phyloP scores from a whole-genome alignment of 2,797 vertebrate genomes.

The Anguilla marmorata region DNA sequence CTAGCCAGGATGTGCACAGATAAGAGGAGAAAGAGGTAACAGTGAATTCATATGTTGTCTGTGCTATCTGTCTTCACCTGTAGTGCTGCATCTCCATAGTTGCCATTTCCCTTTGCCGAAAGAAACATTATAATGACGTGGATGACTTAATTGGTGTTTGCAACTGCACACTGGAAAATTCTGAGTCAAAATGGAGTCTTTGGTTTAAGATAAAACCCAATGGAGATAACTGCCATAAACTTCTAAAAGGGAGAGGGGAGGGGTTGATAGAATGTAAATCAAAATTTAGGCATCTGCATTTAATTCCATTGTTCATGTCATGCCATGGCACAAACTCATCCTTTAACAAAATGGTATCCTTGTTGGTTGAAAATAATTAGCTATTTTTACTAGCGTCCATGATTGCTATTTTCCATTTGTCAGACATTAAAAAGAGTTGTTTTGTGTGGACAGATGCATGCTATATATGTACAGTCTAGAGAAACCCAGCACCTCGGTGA shows the following conservation, averaged over 20 bases:
- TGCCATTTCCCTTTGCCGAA: neutral
- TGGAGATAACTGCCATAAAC: neutral
- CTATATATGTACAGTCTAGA: conserved; percentile 19
- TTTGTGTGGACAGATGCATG: neutral
- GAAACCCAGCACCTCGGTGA: conserved; percentile 41
- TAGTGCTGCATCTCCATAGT: neutral
- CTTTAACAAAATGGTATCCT: neutral
- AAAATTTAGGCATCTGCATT: neutral
- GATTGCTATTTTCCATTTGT: neutral
- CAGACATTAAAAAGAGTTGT: neutral
- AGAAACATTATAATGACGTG: neutral
- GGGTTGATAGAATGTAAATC: neutral
- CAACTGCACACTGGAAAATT: neutral
- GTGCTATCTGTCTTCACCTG: neutral
- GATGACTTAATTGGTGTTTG: neutral
- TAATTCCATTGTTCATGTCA: neutral
- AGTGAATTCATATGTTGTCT: neutral
- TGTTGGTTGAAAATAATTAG: neutral
- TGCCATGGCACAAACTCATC: neutral
- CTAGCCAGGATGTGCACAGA: neutral
- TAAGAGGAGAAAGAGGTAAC: neutral
- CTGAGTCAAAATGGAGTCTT: neutral
- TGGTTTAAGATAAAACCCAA: neutral
- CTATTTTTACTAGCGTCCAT: neutral
- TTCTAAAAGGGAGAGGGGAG: neutral